Conservation (phyloP, 1,140 invertebrate genomes). For the Tachypleus tridentatus region DNA sequence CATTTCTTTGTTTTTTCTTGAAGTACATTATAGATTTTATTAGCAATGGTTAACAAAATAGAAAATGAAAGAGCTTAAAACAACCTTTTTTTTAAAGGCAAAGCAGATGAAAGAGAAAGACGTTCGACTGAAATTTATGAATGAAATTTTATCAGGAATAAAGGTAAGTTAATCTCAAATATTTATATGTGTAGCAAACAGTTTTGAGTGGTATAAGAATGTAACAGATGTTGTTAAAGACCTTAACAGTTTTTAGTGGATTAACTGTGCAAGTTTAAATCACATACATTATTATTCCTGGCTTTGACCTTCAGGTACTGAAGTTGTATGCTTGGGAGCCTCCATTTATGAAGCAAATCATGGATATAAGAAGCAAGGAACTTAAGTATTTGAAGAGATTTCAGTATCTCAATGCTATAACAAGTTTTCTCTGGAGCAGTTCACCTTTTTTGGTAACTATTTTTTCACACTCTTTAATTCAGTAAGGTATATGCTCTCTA, state of each 20-base stretch:
- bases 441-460: conserved; percentile 84
- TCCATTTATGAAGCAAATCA: conserved; percentile 24
- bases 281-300: not conserved
- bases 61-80: too few relatives aligned
- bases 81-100: conserved; percentile 6
- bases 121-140: conserved; percentile 80
- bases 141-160: conserved; percentile 86
- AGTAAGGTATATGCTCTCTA: too few relatives aligned
- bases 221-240: too few relatives aligned
- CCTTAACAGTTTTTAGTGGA: too few relatives aligned
- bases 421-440: conserved; percentile 45
- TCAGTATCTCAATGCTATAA: conserved; percentile 18
- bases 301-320: conserved; percentile 14
- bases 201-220: too few relatives aligned
- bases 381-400: conserved; percentile 19
- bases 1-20: not conserved
- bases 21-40: not conserved
- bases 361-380: conserved; percentile 22
- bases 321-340: conserved; percentile 46
- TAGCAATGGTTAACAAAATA: too few relatives aligned
- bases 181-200: too few relatives aligned
- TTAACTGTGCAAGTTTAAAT: too few relatives aligned
- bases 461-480: too few relatives aligned
- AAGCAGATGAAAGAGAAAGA: conserved; percentile 28
- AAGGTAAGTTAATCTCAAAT: conserved; percentile 47